Conservation (phyloP, 2,113 vertebrate genomes). For the Platycercus adscitus region DNA sequence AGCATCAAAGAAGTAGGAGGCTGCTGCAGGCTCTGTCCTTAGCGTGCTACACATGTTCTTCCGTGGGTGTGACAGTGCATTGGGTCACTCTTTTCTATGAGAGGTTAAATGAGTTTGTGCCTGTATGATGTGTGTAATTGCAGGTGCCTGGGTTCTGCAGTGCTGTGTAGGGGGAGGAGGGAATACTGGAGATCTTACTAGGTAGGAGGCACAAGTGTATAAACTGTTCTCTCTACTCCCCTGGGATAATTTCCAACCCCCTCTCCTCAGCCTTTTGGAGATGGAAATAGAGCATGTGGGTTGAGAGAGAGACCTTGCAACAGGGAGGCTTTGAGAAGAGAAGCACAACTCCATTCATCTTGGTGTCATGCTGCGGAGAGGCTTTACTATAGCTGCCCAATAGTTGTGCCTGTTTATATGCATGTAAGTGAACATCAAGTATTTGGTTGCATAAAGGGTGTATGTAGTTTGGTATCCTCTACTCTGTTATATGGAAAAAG, state of each 20-base stretch:
- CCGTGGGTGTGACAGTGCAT: not conserved
- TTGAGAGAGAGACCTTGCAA: not conserved
- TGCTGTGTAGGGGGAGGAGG: not conserved
- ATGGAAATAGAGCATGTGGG: not conserved
- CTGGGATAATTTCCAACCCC: not conserved
- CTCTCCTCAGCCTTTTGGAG: not conserved
- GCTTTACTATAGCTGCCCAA: fast-evolving
- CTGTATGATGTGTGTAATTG: not conserved
- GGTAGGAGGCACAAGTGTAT: too few species aligned
- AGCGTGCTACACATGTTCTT: not conserved
- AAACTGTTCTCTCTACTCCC: not conserved
- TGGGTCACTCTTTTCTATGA: not conserved
- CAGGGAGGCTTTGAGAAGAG: not conserved
- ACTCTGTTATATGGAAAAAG: not conserved
- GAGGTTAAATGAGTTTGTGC: not conserved
- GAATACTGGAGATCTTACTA: fast-evolving
- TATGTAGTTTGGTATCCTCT: not conserved
- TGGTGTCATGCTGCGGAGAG: fast-evolving
- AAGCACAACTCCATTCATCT: fast-evolving
- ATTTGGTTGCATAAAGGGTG: not conserved
- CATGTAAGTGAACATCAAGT: fast-evolving
- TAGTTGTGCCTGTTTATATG: not conserved
- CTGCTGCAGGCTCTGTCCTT: not conserved
- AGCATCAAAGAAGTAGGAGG: not conserved
- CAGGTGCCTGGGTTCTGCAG: not conserved